Percentiles rank a stretch among this genome's conserved stretches.
Conservation (phyloP, 2,888 invertebrate genomes). For the Ethmia dodecea region DNA sequence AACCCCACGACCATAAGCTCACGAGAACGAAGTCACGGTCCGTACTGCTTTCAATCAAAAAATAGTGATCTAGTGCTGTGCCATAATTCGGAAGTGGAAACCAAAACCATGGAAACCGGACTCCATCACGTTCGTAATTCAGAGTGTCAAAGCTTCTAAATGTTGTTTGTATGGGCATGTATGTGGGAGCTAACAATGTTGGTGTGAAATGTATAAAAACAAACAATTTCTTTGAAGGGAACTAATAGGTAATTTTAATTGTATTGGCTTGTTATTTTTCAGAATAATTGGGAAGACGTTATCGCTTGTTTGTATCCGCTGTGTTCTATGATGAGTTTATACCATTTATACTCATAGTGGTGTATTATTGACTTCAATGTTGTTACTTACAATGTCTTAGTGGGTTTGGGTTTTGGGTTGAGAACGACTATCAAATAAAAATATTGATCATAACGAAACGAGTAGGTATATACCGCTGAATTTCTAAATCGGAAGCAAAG, state of each 20-base stretch:
- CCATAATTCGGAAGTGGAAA: constrained; percentile 4
- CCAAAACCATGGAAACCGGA: constrained; percentile 37
- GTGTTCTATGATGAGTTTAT: too few species aligned
- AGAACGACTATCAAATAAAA: too few species aligned
- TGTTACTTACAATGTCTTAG: too few species aligned
- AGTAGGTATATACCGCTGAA: too few species aligned
- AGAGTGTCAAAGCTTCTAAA: constrained; percentile 48
- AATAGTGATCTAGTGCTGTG: too few species aligned
- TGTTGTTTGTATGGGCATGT: constrained; percentile 51
- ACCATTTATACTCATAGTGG: too few species aligned
- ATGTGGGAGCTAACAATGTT: constrained; percentile 40
- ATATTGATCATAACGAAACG: too few species aligned
- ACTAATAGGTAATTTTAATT: constrained; percentile 33
- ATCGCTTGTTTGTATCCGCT: too few species aligned
- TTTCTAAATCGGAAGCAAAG: too few species aligned
- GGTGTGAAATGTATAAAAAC: constrained; percentile 25
- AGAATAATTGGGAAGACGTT: constrained; percentile 34
- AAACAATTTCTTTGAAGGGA: constrained; percentile 19
- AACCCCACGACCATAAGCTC: constrained; percentile 26
- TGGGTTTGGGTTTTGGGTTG: too few species aligned
- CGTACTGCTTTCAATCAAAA: not conserved
- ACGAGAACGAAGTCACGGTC: constrained; percentile 2
- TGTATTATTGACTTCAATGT: too few species aligned
- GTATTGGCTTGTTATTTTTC: not conserved
- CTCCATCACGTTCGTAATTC: constrained; percentile 63